These are phyloP conservation scores for Holacanthus passer DNA, from an alignment of 2,113 vertebrate species.

Conservation along the genomic window DNA sequence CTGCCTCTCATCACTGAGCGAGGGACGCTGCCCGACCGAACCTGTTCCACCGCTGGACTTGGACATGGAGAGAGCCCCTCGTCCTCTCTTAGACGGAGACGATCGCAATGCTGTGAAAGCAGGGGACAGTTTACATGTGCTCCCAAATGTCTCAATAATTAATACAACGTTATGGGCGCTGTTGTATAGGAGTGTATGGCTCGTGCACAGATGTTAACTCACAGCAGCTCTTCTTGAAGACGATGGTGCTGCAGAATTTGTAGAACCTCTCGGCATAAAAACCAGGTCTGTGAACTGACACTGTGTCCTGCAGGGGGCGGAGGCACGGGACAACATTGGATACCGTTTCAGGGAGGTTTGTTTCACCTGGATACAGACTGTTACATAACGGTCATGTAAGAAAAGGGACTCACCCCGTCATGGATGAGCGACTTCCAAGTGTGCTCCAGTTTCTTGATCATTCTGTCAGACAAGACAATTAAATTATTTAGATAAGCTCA, in stretches of 20 bases:
- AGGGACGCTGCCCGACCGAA: slow-evolving; percentile 88
- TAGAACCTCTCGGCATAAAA: slow-evolving; percentile 98
- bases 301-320: slow-evolving; percentile 89
- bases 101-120: slow-evolving; percentile 89
- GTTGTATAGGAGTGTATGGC: no score
- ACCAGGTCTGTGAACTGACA: slow-evolving; percentile 96
- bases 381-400: slow-evolving; percentile 17
- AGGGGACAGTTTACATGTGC: background rate
- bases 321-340: background rate
- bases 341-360: background rate
- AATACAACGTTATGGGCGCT: background rate
- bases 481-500: slow-evolving; percentile 39
- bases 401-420: slow-evolving; percentile 91
- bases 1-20: slow-evolving; percentile 87
- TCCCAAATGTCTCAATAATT: background rate
- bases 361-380: slow-evolving; percentile 4
- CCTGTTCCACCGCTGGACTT: slow-evolving; percentile 85
- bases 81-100: slow-evolving; percentile 94
- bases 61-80: slow-evolving; percentile 86
- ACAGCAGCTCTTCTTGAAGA: slow-evolving; percentile 97
- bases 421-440: slow-evolving; percentile 99
- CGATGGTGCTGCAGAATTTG: slow-evolving; percentile 94
- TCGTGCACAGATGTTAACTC: slow-evolving; percentile 73
- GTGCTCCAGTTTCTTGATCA: slow-evolving; percentile 98
- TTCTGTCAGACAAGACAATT: slow-evolving; percentile 81